Evolutionary conservation across 1,140 invertebrate genomes (phyloP).

Genomic region (Diorhabda elongata): DNA sequence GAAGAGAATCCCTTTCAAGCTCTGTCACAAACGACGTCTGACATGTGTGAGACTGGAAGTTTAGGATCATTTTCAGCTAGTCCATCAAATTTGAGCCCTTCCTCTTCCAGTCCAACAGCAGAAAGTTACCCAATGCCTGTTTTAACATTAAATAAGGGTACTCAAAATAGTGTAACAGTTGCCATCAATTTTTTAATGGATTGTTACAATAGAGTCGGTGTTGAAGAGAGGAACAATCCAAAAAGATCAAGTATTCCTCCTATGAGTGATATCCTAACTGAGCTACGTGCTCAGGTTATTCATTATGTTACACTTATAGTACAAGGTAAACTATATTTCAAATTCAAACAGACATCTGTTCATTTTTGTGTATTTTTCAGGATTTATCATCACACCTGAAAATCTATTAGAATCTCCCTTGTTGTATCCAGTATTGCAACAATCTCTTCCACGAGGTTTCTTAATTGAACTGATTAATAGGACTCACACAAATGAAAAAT

Average conservation of each 20-base stretch:
- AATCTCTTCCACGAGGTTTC: conserved; percentile 64
- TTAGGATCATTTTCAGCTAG: conserved; percentile 38
- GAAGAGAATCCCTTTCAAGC: conserved; percentile 60
- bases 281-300: conserved; percentile 61
- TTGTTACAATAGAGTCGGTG: conserved; percentile 63
- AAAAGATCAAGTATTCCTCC: conserved; percentile 61
- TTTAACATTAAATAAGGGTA: conserved; percentile 38
- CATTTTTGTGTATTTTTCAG: conserved; percentile 3
- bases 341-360: background rate
- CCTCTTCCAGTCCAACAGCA: conserved; percentile 47
- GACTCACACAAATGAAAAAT: conserved; percentile 52
- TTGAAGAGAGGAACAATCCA: conserved; percentile 68
- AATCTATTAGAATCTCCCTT: conserved; percentile 49
- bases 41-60: conserved; percentile 49
- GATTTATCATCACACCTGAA: conserved; percentile 25
- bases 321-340: conserved; percentile 48
- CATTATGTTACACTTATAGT: conserved; percentile 59
- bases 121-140: conserved; percentile 40
- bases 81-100: conserved; percentile 34
- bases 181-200: conserved; percentile 60
- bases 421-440: conserved; percentile 58
- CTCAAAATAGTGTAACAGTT: conserved; percentile 47
- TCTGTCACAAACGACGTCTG: conserved; percentile 48
- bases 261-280: conserved; percentile 53
- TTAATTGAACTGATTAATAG: conserved; percentile 61